Percentiles rank a stretch among this genome's conserved stretches.
Evolutionary conservation across 2,113 vertebrate species (phyloP).

Genomic region (Tretioscincus oriximinensis): DNA sequence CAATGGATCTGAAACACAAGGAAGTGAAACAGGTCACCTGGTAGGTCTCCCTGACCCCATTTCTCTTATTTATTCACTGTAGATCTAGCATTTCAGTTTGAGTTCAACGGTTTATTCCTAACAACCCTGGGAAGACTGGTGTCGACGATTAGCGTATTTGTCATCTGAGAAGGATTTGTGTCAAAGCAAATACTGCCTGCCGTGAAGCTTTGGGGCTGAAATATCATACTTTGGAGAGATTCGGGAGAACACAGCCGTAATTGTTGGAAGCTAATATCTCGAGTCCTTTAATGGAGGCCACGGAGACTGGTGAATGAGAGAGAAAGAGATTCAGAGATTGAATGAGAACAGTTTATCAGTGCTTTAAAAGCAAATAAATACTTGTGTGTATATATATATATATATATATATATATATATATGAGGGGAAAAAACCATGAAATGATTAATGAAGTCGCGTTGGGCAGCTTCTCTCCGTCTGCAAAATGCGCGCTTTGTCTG

Average conservation of each 20-base stretch:
- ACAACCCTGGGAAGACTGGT: not conserved
- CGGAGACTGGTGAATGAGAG: slow-evolving; percentile 10
- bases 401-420: no score
- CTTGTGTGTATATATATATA: not conserved
- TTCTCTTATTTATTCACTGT: no score
- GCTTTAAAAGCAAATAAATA: not conserved
- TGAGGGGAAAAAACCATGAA: not conserved
- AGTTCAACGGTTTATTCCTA: no score
- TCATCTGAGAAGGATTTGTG: not conserved
- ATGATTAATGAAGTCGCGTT: not conserved
- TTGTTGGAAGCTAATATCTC: slow-evolving; percentile 30
- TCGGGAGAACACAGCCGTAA: slow-evolving; percentile 17
- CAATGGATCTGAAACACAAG: no score
- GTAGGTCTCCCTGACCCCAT: no score
- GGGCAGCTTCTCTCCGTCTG: not conserved
- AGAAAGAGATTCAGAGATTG: slow-evolving; percentile 12
- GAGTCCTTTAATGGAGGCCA: slow-evolving; percentile 39
- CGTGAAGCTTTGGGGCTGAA: not conserved
- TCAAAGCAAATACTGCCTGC: not conserved
- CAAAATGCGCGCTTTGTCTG: not conserved
- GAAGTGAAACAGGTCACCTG: no score
- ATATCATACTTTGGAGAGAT: not conserved
- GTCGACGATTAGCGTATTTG: no score
- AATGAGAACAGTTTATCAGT: slow-evolving; percentile 10
- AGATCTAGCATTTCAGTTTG: no score